These are phyloP conservation scores for Agrotis segetum DNA, from an alignment of 2,888 invertebrate species.

Conservation along the genomic window DNA sequence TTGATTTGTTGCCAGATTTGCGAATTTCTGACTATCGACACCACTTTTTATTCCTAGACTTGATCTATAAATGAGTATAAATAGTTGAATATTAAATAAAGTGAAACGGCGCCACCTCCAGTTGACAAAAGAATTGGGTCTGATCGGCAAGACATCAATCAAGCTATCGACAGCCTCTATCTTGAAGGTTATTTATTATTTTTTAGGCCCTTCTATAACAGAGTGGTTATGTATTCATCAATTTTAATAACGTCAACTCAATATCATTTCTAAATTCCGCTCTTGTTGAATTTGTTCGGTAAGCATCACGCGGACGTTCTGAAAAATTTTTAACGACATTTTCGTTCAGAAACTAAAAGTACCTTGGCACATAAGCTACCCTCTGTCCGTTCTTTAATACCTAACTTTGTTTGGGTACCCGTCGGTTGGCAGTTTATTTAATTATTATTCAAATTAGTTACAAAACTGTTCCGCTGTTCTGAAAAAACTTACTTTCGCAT, in stretches of 20 bases:
- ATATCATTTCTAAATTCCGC: neutral
- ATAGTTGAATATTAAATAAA: too few species aligned
- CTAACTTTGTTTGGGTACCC: neutral
- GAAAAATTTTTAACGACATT: neutral
- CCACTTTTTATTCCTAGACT: too few species aligned
- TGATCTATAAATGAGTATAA: too few species aligned
- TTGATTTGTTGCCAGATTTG: too few species aligned
- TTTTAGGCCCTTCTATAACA: neutral
- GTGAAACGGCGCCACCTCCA: neutral
- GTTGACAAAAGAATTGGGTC: constrained; percentile 6
- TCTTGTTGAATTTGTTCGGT: neutral
- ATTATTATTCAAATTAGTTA: constrained; percentile 31
- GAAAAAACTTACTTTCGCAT: constrained; percentile 17
- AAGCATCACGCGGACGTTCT: too few species aligned
- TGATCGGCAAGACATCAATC: constrained; percentile 15
- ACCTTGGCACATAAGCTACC: neutral
- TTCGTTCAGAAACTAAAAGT: constrained; percentile 8
- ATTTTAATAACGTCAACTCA: neutral
- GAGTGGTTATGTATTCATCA: constrained; percentile 1
- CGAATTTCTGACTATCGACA: too few species aligned
- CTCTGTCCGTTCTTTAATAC: neutral
- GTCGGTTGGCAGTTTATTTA: constrained; percentile 5
- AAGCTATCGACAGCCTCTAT: constrained; percentile 15
- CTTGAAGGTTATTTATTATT: neutral
- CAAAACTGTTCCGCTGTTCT: constrained; percentile 9